These are phyloP conservation scores for Rhagoletis pomonella DNA, from an alignment of 1,140 invertebrate species.

Conservation along the genomic window DNA sequence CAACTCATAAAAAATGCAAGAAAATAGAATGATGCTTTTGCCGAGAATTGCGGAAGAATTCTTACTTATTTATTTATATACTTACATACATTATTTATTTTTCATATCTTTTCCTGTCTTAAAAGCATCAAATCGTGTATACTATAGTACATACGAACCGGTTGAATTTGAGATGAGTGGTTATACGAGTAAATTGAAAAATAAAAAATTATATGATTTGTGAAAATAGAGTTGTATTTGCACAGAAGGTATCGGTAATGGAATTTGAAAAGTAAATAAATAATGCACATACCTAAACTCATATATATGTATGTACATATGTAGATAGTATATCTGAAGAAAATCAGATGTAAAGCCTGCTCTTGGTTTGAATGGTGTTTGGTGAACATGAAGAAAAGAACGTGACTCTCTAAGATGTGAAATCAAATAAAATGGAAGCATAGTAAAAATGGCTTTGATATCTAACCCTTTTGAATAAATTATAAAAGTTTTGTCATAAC, in stretches of 20 bases:
- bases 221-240: not conserved
- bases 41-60: conserved; percentile 3
- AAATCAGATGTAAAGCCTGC: conserved; percentile 1
- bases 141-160: not conserved
- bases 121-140: not conserved
- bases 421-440: not conserved
- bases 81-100: not conserved
- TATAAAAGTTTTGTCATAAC: too few relatives aligned
- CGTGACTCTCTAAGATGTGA: too few relatives aligned
- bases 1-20: conserved; percentile 34
- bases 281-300: not conserved
- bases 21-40: conserved; percentile 12
- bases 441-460: not conserved
- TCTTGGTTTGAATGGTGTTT: not conserved
- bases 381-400: not conserved
- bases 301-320: not conserved
- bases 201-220: not conserved
- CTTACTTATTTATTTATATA: not conserved
- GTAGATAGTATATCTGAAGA: not conserved
- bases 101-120: not conserved
- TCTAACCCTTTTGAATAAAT: too few relatives aligned
- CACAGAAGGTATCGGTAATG: conserved; percentile 1
- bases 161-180: conserved; percentile 23
- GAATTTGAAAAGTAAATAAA: not conserved
- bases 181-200: not conserved